Conservation (phyloP, 2,888 invertebrate species). For the Omphaloscelis lunosa region DNA sequence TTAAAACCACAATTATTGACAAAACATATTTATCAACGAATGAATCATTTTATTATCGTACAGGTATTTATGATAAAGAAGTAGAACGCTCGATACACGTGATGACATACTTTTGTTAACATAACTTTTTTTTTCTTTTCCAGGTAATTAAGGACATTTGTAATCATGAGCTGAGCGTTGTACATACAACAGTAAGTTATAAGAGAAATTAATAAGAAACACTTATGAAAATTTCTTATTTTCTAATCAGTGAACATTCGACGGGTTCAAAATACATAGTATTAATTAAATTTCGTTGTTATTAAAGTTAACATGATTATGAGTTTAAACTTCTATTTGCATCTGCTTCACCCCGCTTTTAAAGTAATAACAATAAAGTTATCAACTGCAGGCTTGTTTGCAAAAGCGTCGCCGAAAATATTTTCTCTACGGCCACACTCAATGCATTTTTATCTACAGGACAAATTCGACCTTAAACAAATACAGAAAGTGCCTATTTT, state of each 20-base stretch:
- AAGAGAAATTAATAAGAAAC: not conserved
- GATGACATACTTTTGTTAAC: constrained; percentile 66
- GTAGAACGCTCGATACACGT: constrained; percentile 53
- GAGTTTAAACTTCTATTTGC: constrained; percentile 43
- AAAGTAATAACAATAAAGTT: constrained; percentile 80
- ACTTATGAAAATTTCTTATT: not conserved
- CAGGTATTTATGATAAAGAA: constrained; percentile 62
- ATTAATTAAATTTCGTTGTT: constrained; percentile 1
- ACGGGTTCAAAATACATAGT: not conserved
- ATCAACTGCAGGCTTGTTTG: constrained; percentile 77
- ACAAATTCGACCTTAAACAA: constrained; percentile 76
- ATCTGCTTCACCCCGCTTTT: constrained; percentile 58
- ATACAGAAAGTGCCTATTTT: constrained; percentile 74
- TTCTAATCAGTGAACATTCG: not conserved
- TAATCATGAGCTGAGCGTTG: constrained; percentile 23
- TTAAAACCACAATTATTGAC: constrained; percentile 29
- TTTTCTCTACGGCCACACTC: constrained; percentile 72
- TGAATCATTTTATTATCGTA: constrained; percentile 58
- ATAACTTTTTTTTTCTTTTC: constrained; percentile 65
- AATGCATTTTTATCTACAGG: constrained; percentile 70
- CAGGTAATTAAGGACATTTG: constrained; percentile 66
- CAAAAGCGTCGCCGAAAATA: constrained; percentile 75
- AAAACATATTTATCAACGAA: constrained; percentile 51
- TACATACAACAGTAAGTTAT: constrained; percentile 39
- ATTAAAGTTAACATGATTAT: constrained; percentile 46